phyloP scores from a whole-genome alignment of 2,888 invertebrate species.

The Nomada goodeniana region DNA sequence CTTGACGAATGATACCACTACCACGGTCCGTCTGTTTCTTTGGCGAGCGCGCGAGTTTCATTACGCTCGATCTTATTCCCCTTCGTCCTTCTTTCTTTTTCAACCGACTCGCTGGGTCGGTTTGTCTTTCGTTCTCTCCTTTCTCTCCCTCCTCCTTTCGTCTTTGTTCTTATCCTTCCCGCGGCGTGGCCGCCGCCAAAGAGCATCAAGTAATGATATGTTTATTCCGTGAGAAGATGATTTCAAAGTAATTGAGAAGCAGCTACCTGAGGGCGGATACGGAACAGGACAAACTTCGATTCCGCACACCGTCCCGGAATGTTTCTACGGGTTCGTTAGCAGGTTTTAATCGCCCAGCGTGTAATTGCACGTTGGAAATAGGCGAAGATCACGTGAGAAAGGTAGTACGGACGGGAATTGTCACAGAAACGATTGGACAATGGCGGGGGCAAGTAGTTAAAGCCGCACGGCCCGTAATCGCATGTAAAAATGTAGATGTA shows the following conservation, averaged over 20 bases:
- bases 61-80: constrained; percentile 37
- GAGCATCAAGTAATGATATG: constrained; percentile 40
- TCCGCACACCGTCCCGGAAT: background rate
- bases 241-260: constrained; percentile 23
- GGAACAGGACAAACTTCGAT: background rate
- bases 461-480: constrained; percentile 24
- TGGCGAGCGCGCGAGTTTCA: constrained; percentile 57
- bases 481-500: constrained; percentile 45
- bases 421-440: constrained; percentile 10
- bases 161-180: background rate
- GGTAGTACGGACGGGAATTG: background rate
- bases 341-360: background rate
- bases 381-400: background rate
- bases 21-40: constrained; percentile 53
- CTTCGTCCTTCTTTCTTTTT: background rate
- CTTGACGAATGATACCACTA: constrained; percentile 71
- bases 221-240: constrained; percentile 47
- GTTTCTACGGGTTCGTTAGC: constrained; percentile 1
- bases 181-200: background rate
- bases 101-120: constrained; percentile 1
- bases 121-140: background rate
- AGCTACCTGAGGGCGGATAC: background rate
- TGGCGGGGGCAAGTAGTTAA: constrained; percentile 5
- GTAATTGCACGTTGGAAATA: background rate
- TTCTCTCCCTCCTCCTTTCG: background rate